Evolutionary conservation across 2,888 invertebrate genomes (phyloP).

Genomic region (Xanthostigma xanthostigma): DNA sequence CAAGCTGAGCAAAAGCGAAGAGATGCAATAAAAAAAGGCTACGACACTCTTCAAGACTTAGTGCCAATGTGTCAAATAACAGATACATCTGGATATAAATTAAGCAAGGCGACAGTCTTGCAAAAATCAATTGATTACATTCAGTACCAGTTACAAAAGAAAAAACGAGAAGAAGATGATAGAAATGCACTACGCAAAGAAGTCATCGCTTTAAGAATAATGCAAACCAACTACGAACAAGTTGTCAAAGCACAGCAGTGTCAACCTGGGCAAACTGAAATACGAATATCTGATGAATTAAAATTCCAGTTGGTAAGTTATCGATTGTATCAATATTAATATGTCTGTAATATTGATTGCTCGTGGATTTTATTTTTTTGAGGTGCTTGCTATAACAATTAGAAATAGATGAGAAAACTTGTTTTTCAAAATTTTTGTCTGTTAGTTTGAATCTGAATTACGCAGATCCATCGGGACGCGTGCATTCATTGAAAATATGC

Average conservation of each 20-base stretch:
- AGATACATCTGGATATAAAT: slow-evolving; percentile 82
- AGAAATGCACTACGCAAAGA: slow-evolving; percentile 78
- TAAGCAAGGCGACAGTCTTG: slow-evolving; percentile 89
- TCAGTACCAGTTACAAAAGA: slow-evolving; percentile 80
- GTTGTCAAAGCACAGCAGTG: slow-evolving; percentile 92
- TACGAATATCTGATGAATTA: slow-evolving; percentile 82
- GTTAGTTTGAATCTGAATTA: too few relatives aligned
- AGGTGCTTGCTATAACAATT: too few relatives aligned
- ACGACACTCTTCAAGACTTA: slow-evolving; percentile 81
- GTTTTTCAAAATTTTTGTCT: too few relatives aligned
- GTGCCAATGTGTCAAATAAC: slow-evolving; percentile 90
- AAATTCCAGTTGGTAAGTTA: slow-evolving; percentile 86
- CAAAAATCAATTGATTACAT: slow-evolving; percentile 92
- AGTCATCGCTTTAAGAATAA: slow-evolving; percentile 82
- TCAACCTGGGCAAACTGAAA: slow-evolving; percentile 75
- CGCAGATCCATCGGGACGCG: too few relatives aligned
- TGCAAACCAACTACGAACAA: slow-evolving; percentile 91
- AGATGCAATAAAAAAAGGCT: slow-evolving; percentile 95
- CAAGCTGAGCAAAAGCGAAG: slow-evolving; percentile 92
- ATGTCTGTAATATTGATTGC: too few relatives aligned
- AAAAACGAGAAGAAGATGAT: slow-evolving; percentile 91
- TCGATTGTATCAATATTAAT: too few relatives aligned
- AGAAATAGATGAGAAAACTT: too few relatives aligned
- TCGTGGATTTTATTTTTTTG: too few relatives aligned
- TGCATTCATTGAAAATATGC: too few relatives aligned